Base-by-base conservation (phyloP, 2,888 invertebrate genomes). In the Protodeltote pygarga region DNA sequence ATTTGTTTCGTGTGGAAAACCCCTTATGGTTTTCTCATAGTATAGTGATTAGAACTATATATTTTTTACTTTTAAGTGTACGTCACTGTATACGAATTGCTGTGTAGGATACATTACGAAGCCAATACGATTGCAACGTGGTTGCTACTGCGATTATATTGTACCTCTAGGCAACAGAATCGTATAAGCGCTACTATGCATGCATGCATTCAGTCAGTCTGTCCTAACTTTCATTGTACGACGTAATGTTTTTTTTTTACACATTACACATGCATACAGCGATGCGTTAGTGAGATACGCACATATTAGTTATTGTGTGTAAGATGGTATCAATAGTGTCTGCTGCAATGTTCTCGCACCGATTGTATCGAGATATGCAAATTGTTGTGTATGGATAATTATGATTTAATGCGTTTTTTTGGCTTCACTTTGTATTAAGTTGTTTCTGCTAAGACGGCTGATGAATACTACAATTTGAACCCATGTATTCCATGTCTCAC, bases 291-390 rank as follows among this genome's bases (percentile, higher is more conserved):
- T 42, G 15, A 29, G 55, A 61, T 57, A 41, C 14, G 40, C 23
- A 20, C 23, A 41, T 41, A 47, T 38, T 35, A 65, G 28, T 61
- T 47, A 50, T 55, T 44, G 57, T 49, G 34, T 32, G 20, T 29
- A 19, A n/a, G 68, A 65, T 65, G 13, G n/a, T 59, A 67, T 65
- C 64, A 28, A 49, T 40, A 17, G 23, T 46, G 32, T 40, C 34
- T 10, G 21, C 25, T 13, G 31, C 21, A 16, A 25, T 28, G 46
- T 54, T 59, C 50, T 50, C 38, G 16, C 33, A 20, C 42, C 32
- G 65, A 63, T 65, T 4, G 46, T 47, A 48, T 60, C 49, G 40
- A 41, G 68, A 65, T 64, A 67, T 27, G 51, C 17, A 51, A 59
- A 47, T 46, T 44, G 40, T 42, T 48, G 27, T 34, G 27, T 48